Conservation (phyloP, 2,888 invertebrate species). For the Pammene fasciana region DNA sequence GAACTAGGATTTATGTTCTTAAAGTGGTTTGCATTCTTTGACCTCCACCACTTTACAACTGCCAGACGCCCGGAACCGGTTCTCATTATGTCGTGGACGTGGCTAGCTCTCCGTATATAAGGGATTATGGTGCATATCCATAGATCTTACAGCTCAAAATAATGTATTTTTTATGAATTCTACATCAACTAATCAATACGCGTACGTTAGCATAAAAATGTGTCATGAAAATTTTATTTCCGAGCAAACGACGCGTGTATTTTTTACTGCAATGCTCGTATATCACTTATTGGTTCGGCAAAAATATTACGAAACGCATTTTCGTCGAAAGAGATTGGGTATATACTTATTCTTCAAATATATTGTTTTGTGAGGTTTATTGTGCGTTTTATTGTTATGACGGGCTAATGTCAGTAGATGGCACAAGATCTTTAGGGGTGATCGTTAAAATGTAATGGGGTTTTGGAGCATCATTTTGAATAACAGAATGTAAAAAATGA, state of each 20-base stretch:
- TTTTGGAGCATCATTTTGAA: not conserved
- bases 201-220: constrained; percentile 48
- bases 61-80: too few species aligned
- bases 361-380: constrained; percentile 44
- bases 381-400: constrained; percentile 27
- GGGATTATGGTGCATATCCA: not conserved
- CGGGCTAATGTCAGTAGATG: constrained; percentile 22
- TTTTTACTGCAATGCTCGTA: constrained; percentile 52
- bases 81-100: too few species aligned
- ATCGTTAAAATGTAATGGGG: constrained; percentile 1
- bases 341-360: constrained; percentile 46
- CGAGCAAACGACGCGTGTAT: constrained; percentile 49
- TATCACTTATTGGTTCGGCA: constrained; percentile 54
- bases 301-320: constrained; percentile 48
- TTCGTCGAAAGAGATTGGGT: constrained; percentile 44
- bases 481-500: too few species aligned
- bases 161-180: constrained; percentile 16
- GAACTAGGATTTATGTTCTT: too few species aligned
- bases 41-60: too few species aligned
- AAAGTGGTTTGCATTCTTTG: too few species aligned
- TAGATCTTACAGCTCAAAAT: not conserved
- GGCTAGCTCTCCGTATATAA: too few species aligned
- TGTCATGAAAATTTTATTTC: constrained; percentile 53
- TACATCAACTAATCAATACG: constrained; percentile 25
- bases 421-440: not conserved